These are phyloP conservation scores for Coremacera marginata DNA, from an alignment of 2,888 invertebrate genomes.

Conservation along the genomic window DNA sequence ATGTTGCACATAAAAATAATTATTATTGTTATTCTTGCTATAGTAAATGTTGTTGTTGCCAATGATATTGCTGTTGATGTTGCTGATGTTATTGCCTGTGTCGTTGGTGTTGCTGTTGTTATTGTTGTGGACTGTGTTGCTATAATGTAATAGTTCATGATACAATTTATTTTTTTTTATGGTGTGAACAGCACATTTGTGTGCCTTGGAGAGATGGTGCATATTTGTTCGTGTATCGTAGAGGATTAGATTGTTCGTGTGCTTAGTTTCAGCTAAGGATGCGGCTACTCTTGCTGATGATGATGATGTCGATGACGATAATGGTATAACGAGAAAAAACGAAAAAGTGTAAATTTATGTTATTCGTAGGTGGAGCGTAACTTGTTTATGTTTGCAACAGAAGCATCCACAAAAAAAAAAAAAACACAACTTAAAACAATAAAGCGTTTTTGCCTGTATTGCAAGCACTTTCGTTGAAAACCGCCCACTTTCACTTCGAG, in stretches of 20 bases:
- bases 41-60: neutral
- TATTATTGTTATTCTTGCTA: constrained; percentile 46
- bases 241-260: neutral
- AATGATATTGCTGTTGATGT: neutral
- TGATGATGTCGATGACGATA: constrained; percentile 4
- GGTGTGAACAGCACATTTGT: constrained; percentile 24
- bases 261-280: neutral
- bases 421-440: neutral
- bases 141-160: constrained; percentile 13
- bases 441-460: neutral
- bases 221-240: neutral
- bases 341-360: constrained; percentile 38
- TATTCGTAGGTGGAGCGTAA: constrained; percentile 44
- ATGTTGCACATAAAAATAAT: constrained; percentile 48
- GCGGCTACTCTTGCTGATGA: neutral
- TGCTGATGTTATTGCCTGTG: neutral
- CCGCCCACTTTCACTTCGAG: neutral
- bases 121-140: neutral
- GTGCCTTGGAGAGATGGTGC: neutral
- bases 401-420: neutral
- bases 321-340: neutral
- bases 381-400: constrained; percentile 53
- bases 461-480: neutral
- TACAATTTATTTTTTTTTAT: constrained; percentile 11
- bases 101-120: neutral